These are phyloP conservation scores for Trichopria drosophilae DNA, from an alignment of 2,888 invertebrate species.

Conservation along the genomic window DNA sequence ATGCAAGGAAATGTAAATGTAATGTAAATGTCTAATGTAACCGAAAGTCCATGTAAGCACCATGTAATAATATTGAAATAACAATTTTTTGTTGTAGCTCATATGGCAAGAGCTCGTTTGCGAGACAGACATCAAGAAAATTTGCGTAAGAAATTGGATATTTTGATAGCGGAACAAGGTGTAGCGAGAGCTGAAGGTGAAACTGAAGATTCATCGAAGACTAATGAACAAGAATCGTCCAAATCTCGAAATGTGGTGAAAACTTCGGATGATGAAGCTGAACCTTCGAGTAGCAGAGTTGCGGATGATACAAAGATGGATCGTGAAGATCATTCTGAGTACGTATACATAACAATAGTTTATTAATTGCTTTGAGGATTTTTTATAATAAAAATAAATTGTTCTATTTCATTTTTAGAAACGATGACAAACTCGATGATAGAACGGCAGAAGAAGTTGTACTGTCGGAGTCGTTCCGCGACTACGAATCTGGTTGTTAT, in stretches of 20 bases:
- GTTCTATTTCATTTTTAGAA: slow-evolving; percentile 18
- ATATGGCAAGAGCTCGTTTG: slow-evolving; percentile 89
- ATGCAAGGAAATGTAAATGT: too few species aligned
- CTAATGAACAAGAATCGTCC: slow-evolving; percentile 38
- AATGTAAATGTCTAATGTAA: background rate
- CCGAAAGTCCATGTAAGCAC: background rate
- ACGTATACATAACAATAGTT: slow-evolving; percentile 26
- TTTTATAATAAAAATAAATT: slow-evolving; percentile 3
- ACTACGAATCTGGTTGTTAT: slow-evolving; percentile 82
- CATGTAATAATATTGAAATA: too few species aligned
- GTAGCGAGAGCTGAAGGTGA: slow-evolving; percentile 59
- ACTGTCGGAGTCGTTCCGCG: slow-evolving; percentile 64
- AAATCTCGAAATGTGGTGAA: too few species aligned
- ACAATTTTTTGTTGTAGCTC: slow-evolving; percentile 64
- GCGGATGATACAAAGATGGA: slow-evolving; percentile 43
- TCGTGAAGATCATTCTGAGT: slow-evolving; percentile 55
- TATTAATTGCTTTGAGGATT: too few species aligned
- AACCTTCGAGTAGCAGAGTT: slow-evolving; percentile 37
- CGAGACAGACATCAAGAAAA: slow-evolving; percentile 91
- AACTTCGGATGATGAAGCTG: slow-evolving; percentile 48
- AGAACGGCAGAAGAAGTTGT: slow-evolving; percentile 61
- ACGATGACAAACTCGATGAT: slow-evolving; percentile 32
- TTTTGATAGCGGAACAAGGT: slow-evolving; percentile 85
- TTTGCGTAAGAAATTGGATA: slow-evolving; percentile 82
- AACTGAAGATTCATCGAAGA: slow-evolving; percentile 26